phyloP scores from a whole-genome alignment of 2,888 invertebrate species.

The Geotrupes spiniger region DNA sequence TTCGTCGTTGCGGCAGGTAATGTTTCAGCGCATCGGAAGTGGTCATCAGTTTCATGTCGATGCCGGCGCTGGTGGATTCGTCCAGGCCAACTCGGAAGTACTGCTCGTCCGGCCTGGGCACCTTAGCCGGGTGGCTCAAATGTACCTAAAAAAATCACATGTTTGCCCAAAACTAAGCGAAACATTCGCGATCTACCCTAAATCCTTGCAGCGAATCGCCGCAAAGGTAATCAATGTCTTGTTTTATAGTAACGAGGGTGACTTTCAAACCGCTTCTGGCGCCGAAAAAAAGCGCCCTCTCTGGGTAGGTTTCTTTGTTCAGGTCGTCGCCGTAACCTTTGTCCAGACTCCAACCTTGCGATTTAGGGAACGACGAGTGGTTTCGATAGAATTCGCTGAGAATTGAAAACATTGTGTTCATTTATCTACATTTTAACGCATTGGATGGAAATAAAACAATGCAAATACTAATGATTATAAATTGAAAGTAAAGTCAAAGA shows the following conservation, averaged over 20 bases:
- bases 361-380: constrained; percentile 5
- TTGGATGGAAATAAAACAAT: no score
- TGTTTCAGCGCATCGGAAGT: constrained; percentile 64
- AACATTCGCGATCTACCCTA: constrained; percentile 53
- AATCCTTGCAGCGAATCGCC: constrained; percentile 67
- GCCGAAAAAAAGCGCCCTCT: constrained; percentile 63
- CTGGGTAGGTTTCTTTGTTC: constrained; percentile 60
- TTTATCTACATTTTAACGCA: no score
- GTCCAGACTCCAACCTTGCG: constrained; percentile 58
- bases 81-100: constrained; percentile 69
- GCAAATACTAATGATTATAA: no score
- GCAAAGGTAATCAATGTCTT: constrained; percentile 62
- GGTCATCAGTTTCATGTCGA: constrained; percentile 74
- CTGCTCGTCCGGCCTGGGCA: constrained; percentile 65
- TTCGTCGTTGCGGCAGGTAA: constrained; percentile 63
- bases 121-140: constrained; percentile 67
- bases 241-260: constrained; percentile 54
- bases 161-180: neutral
- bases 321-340: constrained; percentile 57
- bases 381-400: constrained; percentile 7
- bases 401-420: no score
- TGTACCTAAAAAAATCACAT: constrained; percentile 66
- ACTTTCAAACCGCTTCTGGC: constrained; percentile 61
- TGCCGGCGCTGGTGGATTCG: constrained; percentile 68
- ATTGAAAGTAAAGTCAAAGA: no score